Percentiles rank a stretch among this genome's conserved stretches.
These are phyloP conservation scores for Amblyornis subalaris DNA, from an alignment of 2,113 vertebrate genomes.

Conservation along the genomic window DNA sequence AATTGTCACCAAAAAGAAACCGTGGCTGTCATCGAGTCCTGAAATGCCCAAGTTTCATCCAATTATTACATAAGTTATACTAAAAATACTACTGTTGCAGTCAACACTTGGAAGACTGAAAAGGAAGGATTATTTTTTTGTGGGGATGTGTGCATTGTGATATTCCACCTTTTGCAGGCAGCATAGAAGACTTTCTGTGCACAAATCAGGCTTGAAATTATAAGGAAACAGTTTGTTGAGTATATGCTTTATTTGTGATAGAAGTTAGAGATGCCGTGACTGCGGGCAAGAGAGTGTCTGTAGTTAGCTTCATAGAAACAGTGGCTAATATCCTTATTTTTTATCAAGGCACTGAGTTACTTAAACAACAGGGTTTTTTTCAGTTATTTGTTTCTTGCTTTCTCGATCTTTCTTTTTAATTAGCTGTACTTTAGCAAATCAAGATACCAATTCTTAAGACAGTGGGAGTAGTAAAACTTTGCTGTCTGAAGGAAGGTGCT, in stretches of 20 bases:
- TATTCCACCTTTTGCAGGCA: background rate
- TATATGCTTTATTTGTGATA: background rate
- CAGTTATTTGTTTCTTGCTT: background rate
- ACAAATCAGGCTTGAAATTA: background rate
- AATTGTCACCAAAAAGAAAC: background rate
- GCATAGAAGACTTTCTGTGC: background rate
- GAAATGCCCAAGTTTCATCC: background rate
- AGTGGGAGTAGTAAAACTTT: background rate
- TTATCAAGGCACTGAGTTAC: background rate
- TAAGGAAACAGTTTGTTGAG: background rate
- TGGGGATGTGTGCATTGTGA: background rate
- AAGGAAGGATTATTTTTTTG: background rate
- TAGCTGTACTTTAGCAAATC: background rate
- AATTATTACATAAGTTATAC: background rate
- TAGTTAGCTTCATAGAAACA: background rate
- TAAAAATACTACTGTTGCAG: background rate
- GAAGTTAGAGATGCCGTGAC: background rate
- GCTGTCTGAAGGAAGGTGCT: background rate
- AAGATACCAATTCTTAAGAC: background rate
- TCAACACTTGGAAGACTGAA: background rate
- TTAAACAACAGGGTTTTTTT: background rate
- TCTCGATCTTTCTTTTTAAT: background rate
- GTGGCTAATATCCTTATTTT: background rate
- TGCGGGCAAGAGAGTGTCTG: background rate
- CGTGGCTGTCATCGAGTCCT: background rate